Conservation (phyloP, 2,113 vertebrate genomes). For the Microcebus tavaratra region DNA sequence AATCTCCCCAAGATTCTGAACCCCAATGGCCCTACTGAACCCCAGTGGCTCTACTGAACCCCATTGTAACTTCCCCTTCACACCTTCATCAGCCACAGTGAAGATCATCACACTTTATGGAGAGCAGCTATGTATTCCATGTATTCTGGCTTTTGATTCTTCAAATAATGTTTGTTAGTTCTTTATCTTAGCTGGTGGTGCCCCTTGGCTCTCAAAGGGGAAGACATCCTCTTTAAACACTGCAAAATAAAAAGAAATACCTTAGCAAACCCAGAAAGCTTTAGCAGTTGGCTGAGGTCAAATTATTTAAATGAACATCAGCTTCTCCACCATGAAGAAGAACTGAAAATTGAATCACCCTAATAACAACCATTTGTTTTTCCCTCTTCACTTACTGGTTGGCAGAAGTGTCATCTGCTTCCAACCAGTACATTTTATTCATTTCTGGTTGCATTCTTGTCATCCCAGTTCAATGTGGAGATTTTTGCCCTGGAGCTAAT, state of each 20-base stretch:
- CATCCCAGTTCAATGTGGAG: slow-evolving; percentile 77
- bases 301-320: slow-evolving; percentile 66
- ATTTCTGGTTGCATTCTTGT: slow-evolving; percentile 83
- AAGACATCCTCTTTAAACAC: slow-evolving; percentile 16
- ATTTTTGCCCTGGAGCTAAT: slow-evolving; percentile 77
- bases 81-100: not conserved
- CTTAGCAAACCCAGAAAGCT: slow-evolving; percentile 33
- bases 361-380: slow-evolving; percentile 76
- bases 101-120: not conserved
- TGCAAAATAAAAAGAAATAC: slow-evolving; percentile 31
- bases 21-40: not conserved
- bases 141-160: not conserved
- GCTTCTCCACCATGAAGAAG: slow-evolving; percentile 64
- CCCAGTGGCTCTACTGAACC: not conserved
- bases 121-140: not conserved
- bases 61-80: not conserved
- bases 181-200: slow-evolving; percentile 28
- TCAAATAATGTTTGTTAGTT: not conserved
- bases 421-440: slow-evolving; percentile 80
- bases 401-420: slow-evolving; percentile 62
- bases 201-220: not conserved
- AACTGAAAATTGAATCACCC: slow-evolving; percentile 70
- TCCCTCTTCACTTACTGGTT: slow-evolving; percentile 57
- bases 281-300: slow-evolving; percentile 68
- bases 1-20: not conserved